A percentile compares a stretch with the other conserved stretches of the same genome.
These are phyloP conservation scores for Poeciliopsis retropinna DNA, from an alignment of 2,113 vertebrate species.

Conservation along the genomic window DNA sequence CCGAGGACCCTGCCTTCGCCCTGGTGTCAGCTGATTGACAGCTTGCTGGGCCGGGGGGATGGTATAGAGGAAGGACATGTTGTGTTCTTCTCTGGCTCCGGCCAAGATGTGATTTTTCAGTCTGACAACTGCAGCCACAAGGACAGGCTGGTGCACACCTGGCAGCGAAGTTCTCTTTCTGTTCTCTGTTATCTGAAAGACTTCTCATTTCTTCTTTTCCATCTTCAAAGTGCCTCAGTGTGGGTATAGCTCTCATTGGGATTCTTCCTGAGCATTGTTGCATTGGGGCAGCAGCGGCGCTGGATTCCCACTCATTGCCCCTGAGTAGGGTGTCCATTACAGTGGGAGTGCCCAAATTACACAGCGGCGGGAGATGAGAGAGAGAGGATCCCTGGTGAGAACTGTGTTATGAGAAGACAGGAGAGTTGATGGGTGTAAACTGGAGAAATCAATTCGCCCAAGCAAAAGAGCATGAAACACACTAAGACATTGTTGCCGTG, in stretches of 20 bases:
- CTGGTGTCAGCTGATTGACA: slow-evolving; percentile 43
- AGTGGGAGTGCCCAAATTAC: slow-evolving; percentile 60
- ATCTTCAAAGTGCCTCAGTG: slow-evolving; percentile 5
- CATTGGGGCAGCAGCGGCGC: slow-evolving; percentile 14
- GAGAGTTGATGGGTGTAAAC: slow-evolving; percentile 1
- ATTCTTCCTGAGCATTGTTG: slow-evolving; percentile 38
- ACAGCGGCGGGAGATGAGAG: slow-evolving; percentile 50
- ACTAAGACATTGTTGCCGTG: slow-evolving; percentile 2
- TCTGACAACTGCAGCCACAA: slow-evolving; percentile 22
- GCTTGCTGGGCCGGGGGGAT: slow-evolving; percentile 4
- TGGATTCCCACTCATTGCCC: slow-evolving; percentile 38
- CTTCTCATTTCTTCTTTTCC: slow-evolving; percentile 7
- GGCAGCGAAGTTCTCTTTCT: background rate
- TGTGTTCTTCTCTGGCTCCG: slow-evolving; percentile 12
- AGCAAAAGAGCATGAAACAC: slow-evolving; percentile 18
- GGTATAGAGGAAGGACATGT: slow-evolving; percentile 3
- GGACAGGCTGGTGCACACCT: background rate
- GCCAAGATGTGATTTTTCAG: slow-evolving; percentile 33
- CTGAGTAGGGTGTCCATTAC: slow-evolving; percentile 66
- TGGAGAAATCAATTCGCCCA: slow-evolving; percentile 43
- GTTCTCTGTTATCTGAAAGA: slow-evolving; percentile 8
- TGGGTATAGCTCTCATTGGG: slow-evolving; percentile 30
- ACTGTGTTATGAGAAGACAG: slow-evolving; percentile 12
- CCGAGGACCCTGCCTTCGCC: slow-evolving; percentile 13
- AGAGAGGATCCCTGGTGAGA: slow-evolving; percentile 47